A percentile compares a stretch with the other conserved stretches of the same genome.
These are phyloP conservation scores for Tapirus indicus DNA, from an alignment of 2,797 vertebrate species.

Conservation along the genomic window DNA sequence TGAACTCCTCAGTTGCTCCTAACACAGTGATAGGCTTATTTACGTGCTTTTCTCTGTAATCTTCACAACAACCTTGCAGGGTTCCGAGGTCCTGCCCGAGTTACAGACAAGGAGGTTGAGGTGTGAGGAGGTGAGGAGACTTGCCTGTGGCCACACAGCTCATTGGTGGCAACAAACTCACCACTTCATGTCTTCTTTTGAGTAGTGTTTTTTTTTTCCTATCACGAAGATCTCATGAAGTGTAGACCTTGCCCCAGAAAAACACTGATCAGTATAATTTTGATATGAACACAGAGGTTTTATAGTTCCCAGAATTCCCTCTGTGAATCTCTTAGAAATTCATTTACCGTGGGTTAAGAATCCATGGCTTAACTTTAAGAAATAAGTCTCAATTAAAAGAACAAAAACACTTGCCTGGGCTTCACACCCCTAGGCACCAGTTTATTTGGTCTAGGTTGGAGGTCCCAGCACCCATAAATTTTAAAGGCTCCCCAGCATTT, in stretches of 20 bases:
- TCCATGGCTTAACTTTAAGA: neutral
- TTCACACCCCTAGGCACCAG: neutral
- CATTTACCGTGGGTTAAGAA: conserved; percentile 18
- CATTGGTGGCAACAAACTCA: neutral
- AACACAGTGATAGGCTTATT: neutral
- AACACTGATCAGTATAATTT: neutral
- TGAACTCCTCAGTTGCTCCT: neutral
- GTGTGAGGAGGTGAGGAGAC: neutral
- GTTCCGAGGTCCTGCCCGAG: neutral
- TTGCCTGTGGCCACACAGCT: neutral
- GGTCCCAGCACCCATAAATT: neutral
- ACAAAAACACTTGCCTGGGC: neutral
- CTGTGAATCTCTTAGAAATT: neutral
- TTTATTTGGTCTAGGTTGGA: neutral
- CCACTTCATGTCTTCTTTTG: neutral
- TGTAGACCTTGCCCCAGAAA: neutral
- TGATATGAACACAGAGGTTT: neutral
- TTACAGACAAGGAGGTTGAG: neutral
- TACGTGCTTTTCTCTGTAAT: conserved; percentile 1
- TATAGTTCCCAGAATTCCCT: neutral
- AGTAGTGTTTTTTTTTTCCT: neutral
- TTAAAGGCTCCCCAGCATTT: neutral
- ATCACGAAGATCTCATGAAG: neutral
- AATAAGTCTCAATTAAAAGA: neutral
- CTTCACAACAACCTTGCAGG: neutral